Conservation (phyloP, 2,888 invertebrate species). For the Sepiola atlantica region DNA sequence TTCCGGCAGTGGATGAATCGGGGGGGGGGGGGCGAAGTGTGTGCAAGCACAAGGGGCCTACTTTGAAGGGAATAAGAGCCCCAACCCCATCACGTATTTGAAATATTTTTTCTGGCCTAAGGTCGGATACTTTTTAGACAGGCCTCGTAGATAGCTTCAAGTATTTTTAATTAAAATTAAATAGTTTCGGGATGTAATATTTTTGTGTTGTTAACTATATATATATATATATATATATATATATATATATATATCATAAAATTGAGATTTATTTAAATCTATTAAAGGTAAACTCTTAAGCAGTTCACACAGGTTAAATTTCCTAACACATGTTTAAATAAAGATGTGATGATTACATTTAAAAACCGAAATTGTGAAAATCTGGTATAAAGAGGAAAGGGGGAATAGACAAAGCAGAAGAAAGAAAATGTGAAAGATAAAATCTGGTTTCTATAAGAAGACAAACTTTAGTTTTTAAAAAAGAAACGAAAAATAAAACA, state of each 20-base stretch:
- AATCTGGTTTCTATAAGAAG: neutral
- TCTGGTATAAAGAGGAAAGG: neutral
- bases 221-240: neutral
- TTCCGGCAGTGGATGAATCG: too few relatives aligned
- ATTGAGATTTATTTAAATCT: neutral
- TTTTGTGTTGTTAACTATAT: neutral
- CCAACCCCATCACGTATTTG: too few relatives aligned
- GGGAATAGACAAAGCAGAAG: neutral
- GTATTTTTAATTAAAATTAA: too few relatives aligned
- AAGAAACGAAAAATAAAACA: neutral
- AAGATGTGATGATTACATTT: slow-evolving; percentile 10
- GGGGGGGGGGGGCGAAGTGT: too few relatives aligned
- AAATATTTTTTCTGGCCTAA: too few relatives aligned
- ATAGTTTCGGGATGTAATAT: too few relatives aligned
- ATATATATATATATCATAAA: neutral
- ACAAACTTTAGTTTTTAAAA: neutral
- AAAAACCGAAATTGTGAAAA: neutral
- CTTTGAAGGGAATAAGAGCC: too few relatives aligned
- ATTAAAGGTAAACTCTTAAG: neutral
- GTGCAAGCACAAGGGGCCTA: too few relatives aligned
- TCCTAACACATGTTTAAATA: neutral
- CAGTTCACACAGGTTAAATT: neutral
- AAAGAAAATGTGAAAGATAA: neutral
- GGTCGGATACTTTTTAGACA: too few relatives aligned
- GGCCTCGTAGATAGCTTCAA: too few relatives aligned